Percentiles rank a stretch among this genome's conserved stretches.
Evolutionary conservation across 2,113 vertebrate genomes (phyloP).

Genomic region (Anhinga anhinga): DNA sequence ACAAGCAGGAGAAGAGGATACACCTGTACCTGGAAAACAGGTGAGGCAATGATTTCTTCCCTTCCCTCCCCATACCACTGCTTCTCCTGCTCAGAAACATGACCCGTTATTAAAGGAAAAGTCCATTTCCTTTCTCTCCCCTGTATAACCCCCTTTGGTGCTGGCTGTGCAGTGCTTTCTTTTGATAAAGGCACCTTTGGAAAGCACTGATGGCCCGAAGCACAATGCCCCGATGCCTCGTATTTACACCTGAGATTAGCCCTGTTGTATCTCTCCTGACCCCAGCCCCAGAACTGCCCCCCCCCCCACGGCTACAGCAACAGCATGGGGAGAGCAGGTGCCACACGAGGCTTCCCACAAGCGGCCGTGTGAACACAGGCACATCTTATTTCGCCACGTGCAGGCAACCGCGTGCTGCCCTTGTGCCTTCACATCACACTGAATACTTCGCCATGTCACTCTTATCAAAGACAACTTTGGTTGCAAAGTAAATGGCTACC

Average conservation of each 20-base stretch:
- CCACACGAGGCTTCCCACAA: background rate
- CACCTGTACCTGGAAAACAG: background rate
- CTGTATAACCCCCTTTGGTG: background rate
- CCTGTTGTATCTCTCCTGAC: background rate
- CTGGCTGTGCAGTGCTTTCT: background rate
- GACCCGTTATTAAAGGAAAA: background rate
- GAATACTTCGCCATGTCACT: constrained; percentile 75
- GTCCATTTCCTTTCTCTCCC: background rate
- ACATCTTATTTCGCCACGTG: accelerated
- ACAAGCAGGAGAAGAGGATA: background rate
- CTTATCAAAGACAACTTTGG: constrained; percentile 81
- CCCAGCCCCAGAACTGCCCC: background rate
- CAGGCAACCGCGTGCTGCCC: background rate
- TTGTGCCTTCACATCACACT: background rate
- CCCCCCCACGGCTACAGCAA: background rate
- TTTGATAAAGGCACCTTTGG: constrained; percentile 32
- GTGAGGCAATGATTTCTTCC: background rate
- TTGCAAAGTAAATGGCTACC: constrained; percentile 83
- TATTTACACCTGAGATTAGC: constrained; percentile 53
- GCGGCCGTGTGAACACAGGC: accelerated
- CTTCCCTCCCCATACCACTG: background rate
- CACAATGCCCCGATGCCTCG: background rate
- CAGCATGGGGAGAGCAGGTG: background rate
- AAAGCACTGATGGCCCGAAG: background rate
- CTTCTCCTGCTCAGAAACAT: background rate